Percentiles rank a stretch among this genome's conserved stretches.
Evolutionary conservation across 2,797 vertebrate species (phyloP).

Genomic region (Enoplosus armatus): DNA sequence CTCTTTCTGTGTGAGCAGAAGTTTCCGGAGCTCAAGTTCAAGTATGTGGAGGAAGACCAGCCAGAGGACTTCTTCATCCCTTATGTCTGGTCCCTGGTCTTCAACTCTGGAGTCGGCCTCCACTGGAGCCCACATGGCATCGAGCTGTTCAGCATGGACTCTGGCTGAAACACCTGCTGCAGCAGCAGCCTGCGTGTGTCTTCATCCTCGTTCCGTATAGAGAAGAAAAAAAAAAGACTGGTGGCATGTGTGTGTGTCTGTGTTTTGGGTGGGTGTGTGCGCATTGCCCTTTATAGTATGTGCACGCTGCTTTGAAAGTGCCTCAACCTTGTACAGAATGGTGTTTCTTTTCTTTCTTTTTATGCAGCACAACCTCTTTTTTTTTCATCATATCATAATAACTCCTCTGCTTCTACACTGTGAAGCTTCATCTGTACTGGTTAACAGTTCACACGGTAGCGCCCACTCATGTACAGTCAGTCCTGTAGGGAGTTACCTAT

Average conservation of each 20-base stretch:
- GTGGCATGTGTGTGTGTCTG: conserved; percentile 35
- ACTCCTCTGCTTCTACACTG: conserved; percentile 70
- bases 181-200: conserved; percentile 5
- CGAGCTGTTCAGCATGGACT: conserved; percentile 97
- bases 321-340: conserved; percentile 80
- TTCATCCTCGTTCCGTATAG: conserved; percentile 39
- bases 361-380: conserved; percentile 56
- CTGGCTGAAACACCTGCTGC: conserved; percentile 83
- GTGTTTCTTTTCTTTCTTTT: conserved; percentile 50
- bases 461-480: conserved; percentile 22
- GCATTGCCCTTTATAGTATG: conserved; percentile 66
- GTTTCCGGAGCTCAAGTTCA: conserved; percentile 98
- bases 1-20: conserved; percentile 85
- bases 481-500: conserved; percentile 31
- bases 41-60: conserved; percentile 98
- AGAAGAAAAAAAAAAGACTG: conserved; percentile 50
- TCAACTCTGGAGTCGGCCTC: conserved; percentile 92
- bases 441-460: conserved; percentile 34
- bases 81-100: conserved; percentile 97
- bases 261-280: conserved; percentile 41
- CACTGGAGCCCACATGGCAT: conserved; percentile 94
- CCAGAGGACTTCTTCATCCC: conserved; percentile 99
- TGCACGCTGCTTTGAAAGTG: conserved; percentile 83
- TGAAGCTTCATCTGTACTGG: conserved; percentile 51
- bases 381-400: conserved; percentile 49